These are phyloP conservation scores for Mesitornis unicolor DNA, from an alignment of 2,113 vertebrate species.

Conservation along the genomic window DNA sequence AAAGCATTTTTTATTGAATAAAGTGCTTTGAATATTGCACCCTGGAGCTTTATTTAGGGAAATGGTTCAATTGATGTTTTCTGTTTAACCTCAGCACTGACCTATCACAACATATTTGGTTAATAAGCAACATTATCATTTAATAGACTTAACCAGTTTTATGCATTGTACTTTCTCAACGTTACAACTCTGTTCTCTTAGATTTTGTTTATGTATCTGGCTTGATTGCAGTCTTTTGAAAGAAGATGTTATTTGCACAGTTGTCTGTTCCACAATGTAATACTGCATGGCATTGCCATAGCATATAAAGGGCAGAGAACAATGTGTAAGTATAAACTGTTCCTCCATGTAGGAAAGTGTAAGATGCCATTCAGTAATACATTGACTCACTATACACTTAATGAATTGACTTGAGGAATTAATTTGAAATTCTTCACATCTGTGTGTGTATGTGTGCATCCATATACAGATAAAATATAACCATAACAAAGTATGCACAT, in stretches of 20 bases:
- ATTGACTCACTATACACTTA: background rate
- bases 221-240: background rate
- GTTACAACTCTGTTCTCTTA: background rate
- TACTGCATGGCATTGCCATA: background rate
- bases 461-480: background rate
- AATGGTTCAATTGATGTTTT: slow-evolving; percentile 76
- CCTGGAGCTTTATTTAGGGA: slow-evolving; percentile 79
- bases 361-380: background rate
- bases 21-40: slow-evolving; percentile 77
- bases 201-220: background rate
- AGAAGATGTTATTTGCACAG: background rate
- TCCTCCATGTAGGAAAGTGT: background rate
- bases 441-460: background rate
- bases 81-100: slow-evolving; percentile 73
- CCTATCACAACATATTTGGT: slow-evolving; percentile 67
- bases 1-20: slow-evolving; percentile 83
- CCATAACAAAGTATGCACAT: background rate
- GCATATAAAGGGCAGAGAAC: background rate
- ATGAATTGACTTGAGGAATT: background rate
- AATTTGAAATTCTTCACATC: background rate
- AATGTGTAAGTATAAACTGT: background rate
- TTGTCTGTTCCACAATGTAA: background rate
- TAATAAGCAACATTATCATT: slow-evolving; percentile 68
- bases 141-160: slow-evolving; percentile 48
- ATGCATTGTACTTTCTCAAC: background rate